phyloP scores from a whole-genome alignment of 2,888 invertebrate species.

The Toxonevra muliebris region DNA sequence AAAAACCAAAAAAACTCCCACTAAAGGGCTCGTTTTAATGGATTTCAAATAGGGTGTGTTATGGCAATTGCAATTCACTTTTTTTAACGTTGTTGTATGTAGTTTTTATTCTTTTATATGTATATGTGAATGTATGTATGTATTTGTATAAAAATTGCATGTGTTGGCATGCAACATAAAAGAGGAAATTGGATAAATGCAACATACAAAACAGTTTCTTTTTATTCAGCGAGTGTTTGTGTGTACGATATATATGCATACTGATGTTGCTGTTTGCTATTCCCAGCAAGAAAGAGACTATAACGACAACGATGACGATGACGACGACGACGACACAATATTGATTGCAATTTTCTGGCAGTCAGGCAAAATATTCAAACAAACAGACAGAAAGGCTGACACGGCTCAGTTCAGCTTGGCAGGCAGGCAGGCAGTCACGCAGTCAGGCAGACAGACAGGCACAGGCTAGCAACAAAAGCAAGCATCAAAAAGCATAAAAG shows the following conservation, averaged over 20 bases:
- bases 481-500: constrained; percentile 44
- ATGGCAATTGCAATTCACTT: constrained; percentile 27
- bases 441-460: not conserved
- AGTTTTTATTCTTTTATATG: not conserved
- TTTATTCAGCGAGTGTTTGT: not conserved
- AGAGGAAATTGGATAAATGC: constrained; percentile 38
- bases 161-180: constrained; percentile 26
- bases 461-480: too few relatives aligned
- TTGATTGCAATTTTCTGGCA: constrained; percentile 55
- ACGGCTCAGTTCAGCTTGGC: not conserved
- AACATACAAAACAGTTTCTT: constrained; percentile 17
- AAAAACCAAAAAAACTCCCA: not conserved
- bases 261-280: constrained; percentile 43
- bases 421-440: not conserved
- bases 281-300: constrained; percentile 3
- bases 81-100: not conserved
- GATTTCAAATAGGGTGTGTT: constrained; percentile 54
- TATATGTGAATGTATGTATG: not conserved
- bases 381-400: constrained; percentile 8
- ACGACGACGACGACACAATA: constrained; percentile 43
- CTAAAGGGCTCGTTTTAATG: constrained; percentile 48
- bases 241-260: constrained; percentile 31
- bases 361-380: constrained; percentile 22
- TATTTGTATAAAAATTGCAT: constrained; percentile 2
- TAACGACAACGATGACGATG: constrained; percentile 22